Base-by-base conservation (phyloP, 2,888 invertebrate species). In the Ichneumoninae sp. region DNA sequence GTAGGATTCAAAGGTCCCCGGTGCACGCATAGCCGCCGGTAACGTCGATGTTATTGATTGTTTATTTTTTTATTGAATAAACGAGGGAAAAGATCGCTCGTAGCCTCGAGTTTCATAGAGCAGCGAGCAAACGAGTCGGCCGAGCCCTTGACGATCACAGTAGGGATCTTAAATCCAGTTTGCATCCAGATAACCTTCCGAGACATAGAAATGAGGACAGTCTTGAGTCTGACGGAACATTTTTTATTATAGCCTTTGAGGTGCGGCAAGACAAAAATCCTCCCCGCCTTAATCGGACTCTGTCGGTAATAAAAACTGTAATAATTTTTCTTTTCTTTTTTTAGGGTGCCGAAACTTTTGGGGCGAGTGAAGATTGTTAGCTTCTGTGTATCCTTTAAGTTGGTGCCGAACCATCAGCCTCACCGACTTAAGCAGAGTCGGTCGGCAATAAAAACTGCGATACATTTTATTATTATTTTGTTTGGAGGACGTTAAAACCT, bases 111-210 rank as follows among this genome's bases (percentile, higher is more conserved):
- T 57, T 26, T 22, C 13, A 57, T 57, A 57, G 57, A 26, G 3
- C 0, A 57, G 26, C 26, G 10, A 57, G 57, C 57, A 3, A 57
- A 57, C 57, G 13, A 4, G 10, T 10, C 22, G 22, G 57, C 22
- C 22, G 26, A 57, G 22, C 57, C 57, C 57, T 57, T 57, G 57
- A 6, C 57, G 26, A 13, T 13, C 57, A 26, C 57, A 4, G 57
- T 8, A 57, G 57, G 22, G 7, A 26, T 57, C 57, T 57, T 13
- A 26, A 57, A 57, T 57, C 44, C 57, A 26, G 22, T 57, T 57
- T 57, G 13, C 26, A 57, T 57, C 13, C 13, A 57, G 57, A 57
- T 57, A 57, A 22, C 57, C 57, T 57, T 57, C 57, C 22, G 10
- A 4, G 1, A 10, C 54, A 57, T 57, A 13, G 57, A 57, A 57